These are phyloP conservation scores for Ispidina picta DNA, from an alignment of 2,797 vertebrate genomes.

Conservation along the genomic window DNA sequence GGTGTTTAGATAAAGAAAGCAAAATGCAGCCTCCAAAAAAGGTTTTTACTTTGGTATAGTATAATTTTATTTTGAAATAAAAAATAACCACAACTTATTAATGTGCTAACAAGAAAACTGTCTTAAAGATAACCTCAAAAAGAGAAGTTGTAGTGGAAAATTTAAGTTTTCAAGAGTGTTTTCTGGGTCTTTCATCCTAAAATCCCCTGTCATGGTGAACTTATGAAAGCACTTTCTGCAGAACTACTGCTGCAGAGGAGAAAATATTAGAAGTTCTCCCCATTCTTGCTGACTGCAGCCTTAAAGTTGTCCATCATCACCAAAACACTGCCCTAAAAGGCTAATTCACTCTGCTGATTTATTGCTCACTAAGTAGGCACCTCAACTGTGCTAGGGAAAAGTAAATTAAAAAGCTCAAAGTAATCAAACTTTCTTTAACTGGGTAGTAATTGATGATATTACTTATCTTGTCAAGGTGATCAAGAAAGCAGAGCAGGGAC, in stretches of 20 bases:
- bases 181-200: background rate
- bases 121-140: background rate
- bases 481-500: background rate
- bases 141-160: background rate
- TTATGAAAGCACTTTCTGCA: background rate
- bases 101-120: background rate
- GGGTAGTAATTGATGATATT: background rate
- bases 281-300: background rate
- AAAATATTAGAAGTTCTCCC: background rate
- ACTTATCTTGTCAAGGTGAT: background rate
- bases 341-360: background rate
- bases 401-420: conserved; percentile 8
- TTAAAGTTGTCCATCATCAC: background rate
- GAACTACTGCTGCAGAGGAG: background rate
- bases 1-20: background rate
- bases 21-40: background rate
- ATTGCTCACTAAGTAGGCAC: background rate
- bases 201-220: background rate
- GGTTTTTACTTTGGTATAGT: background rate
- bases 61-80: background rate
- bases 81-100: background rate
- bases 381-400: background rate
- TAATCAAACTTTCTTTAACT: conserved; percentile 5
- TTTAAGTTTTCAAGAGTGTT: background rate
- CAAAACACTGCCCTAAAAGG: background rate